Conservation (phyloP, 2,113 vertebrate species). For the Plotosus lineatus region DNA sequence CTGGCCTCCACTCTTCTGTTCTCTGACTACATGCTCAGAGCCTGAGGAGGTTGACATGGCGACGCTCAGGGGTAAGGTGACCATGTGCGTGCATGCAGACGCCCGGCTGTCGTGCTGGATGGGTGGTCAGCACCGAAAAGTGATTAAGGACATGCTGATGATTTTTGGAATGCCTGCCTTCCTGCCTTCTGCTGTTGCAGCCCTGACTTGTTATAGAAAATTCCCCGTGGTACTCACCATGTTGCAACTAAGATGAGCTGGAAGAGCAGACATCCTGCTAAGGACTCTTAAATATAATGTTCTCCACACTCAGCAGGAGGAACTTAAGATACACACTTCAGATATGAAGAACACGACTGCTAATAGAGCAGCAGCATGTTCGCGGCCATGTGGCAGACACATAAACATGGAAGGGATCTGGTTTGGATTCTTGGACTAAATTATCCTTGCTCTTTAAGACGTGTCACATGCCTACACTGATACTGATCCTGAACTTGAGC, state of each 20-base stretch:
- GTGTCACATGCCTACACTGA: slow-evolving; percentile 62
- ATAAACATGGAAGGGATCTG: slow-evolving; percentile 29
- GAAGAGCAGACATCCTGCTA: slow-evolving; percentile 1
- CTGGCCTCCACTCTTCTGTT: slow-evolving; percentile 41
- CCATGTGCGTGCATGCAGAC: slow-evolving; percentile 7
- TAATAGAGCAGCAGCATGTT: slow-evolving; percentile 41
- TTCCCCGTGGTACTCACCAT: background rate
- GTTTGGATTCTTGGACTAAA: slow-evolving; percentile 35
- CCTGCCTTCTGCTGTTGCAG: slow-evolving; percentile 29
- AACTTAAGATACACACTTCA: background rate
- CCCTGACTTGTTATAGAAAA: slow-evolving; percentile 29
- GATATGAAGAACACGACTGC: background rate
- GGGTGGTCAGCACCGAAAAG: slow-evolving; percentile 50
- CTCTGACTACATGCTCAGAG: slow-evolving; percentile 10
- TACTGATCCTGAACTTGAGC: slow-evolving; percentile 26
- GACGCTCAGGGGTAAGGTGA: too few relatives aligned
- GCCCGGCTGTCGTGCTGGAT: slow-evolving; percentile 33
- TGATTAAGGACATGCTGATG: slow-evolving; percentile 55
- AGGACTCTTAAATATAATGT: slow-evolving; percentile 25
- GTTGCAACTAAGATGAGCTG: slow-evolving; percentile 6
- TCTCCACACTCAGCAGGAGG: slow-evolving; percentile 41
- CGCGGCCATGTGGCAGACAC: slow-evolving; percentile 33
- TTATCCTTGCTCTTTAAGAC: slow-evolving; percentile 51
- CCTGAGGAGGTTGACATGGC: slow-evolving; percentile 34
- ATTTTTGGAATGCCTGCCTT: slow-evolving; percentile 52